Evolutionary conservation across 2,113 vertebrate genomes (phyloP).

Genomic region (Emydocephalus ijimae): DNA sequence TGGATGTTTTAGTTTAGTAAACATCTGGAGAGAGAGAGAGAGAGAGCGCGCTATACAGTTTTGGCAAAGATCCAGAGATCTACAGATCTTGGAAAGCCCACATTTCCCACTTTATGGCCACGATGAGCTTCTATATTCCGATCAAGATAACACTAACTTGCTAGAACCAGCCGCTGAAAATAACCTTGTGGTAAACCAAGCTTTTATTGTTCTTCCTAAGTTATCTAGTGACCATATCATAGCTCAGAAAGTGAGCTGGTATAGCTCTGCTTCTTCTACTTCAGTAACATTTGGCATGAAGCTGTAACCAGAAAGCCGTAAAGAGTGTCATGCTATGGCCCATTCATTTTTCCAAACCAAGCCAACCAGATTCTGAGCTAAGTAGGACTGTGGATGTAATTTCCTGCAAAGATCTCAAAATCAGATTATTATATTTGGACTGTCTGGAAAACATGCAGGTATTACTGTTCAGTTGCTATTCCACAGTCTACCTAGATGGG

Average conservation of each 20-base stretch:
- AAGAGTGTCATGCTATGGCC: neutral
- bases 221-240: neutral
- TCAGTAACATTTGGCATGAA: neutral
- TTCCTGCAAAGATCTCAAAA: neutral
- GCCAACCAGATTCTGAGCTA: neutral
- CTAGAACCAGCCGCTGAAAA: neutral
- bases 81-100: neutral
- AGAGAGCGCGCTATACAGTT: neutral
- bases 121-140: neutral
- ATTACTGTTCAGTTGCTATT: neutral
- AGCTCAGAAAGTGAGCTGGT: neutral
- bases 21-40: neutral
- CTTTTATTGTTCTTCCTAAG: neutral
- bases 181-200: neutral
- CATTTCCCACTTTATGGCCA: neutral
- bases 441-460: neutral
- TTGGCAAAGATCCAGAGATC: neutral
- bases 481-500: too few species aligned
- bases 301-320: neutral
- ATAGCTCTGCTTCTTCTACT: neutral
- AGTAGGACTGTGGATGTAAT: neutral
- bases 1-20: neutral
- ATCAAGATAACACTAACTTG: neutral
- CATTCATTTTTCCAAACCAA: neutral
- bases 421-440: neutral